Percentiles rank a stretch among this genome's conserved stretches.
Conservation (phyloP, 2,797 vertebrate species). For the Ctenochaetus hawaiiensis region DNA sequence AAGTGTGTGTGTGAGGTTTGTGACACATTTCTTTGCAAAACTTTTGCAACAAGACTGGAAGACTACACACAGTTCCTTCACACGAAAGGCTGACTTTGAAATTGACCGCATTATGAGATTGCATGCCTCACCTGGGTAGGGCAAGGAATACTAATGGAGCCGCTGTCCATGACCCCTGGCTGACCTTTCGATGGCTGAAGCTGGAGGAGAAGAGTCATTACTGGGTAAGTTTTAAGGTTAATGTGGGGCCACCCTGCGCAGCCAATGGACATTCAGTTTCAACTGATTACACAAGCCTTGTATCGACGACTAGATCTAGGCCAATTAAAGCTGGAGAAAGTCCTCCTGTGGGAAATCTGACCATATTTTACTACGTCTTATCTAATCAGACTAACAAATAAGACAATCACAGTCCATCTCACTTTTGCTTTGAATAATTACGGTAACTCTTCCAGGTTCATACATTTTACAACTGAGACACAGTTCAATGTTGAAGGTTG, state of each 20-base stretch:
- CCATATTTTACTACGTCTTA: constrained; percentile 49
- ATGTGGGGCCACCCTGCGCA: neutral
- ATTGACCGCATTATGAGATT: neutral
- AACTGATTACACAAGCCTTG: constrained; percentile 29
- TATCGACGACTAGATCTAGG: neutral
- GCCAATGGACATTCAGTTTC: constrained; percentile 3
- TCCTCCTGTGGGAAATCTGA: neutral
- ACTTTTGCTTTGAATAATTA: constrained; percentile 25
- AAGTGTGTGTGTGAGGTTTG: neutral
- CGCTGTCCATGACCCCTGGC: constrained; percentile 47
- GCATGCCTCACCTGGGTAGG: constrained; percentile 73
- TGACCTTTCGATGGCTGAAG: constrained; percentile 70
- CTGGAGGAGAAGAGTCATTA: constrained; percentile 55
- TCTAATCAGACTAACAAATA: constrained; percentile 58
- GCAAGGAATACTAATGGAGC: constrained; percentile 61
- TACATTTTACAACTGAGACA: constrained; percentile 36
- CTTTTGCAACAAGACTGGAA: neutral
- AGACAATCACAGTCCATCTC: constrained; percentile 27
- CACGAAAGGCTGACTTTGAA: neutral
- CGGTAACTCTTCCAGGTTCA: neutral
- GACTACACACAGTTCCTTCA: neutral
- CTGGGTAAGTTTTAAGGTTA: constrained; percentile 30
- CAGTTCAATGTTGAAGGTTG: neutral
- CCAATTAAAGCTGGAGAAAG: constrained; percentile 19
- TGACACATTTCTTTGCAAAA: neutral